Conservation (phyloP, 2,888 invertebrate species). For the Candidula unifasciata region DNA sequence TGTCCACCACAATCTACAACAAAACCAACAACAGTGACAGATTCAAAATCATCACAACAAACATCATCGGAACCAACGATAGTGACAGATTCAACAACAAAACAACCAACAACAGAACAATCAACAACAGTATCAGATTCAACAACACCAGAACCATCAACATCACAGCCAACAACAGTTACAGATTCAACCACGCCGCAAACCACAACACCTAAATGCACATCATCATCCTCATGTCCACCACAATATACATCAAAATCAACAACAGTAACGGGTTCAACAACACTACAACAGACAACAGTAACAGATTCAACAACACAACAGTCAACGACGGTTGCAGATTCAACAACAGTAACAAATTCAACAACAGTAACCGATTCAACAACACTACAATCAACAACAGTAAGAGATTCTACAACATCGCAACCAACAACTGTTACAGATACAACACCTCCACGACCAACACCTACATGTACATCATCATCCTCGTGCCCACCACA, state of each 20-base stretch:
- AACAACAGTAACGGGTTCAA: not conserved
- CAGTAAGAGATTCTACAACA: not conserved
- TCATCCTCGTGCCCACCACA: slow-evolving; percentile 48
- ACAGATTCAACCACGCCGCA: not conserved
- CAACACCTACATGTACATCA: not conserved
- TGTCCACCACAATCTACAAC: not conserved
- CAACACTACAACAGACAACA: not conserved
- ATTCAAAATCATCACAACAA: not conserved
- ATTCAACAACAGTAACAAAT: not conserved
- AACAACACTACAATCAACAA: not conserved
- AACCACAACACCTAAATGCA: not conserved
- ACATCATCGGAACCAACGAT: not conserved
- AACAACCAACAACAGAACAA: too few species aligned
- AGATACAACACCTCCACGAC: not conserved
- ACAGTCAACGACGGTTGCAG: not conserved
- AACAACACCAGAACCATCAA: not conserved
- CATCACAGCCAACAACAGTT: not conserved
- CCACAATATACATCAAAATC: not conserved
- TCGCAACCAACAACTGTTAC: not conserved
- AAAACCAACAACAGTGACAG: not conserved
- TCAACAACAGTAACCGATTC: not conserved
- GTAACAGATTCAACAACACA: not conserved
- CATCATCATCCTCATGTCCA: not conserved
- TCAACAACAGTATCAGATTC: not conserved
- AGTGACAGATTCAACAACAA: not conserved